Conservation (phyloP, 2,113 vertebrate genomes). For the Labeo catla region DNA sequence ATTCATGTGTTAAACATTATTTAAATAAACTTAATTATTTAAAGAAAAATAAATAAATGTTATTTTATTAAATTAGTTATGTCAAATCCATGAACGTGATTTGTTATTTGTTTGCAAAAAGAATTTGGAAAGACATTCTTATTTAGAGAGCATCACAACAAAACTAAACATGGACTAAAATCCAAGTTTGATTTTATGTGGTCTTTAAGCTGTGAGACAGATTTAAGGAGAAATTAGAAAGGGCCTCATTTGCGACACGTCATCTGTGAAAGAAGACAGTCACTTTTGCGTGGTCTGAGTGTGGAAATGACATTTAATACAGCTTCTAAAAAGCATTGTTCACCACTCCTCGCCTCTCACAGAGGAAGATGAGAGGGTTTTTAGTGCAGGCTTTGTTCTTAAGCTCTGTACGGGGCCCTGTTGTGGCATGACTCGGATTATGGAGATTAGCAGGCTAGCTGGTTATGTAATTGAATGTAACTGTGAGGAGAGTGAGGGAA, state of each 20-base stretch:
- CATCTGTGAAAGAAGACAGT: background rate
- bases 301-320: conserved; percentile 12
- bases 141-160: background rate
- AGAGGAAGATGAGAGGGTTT: conserved; percentile 31
- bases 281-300: background rate
- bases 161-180: background rate
- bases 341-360: background rate
- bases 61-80: background rate
- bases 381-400: conserved; percentile 43
- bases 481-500: conserved; percentile 2
- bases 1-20: background rate
- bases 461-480: conserved; percentile 61
- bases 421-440: conserved; percentile 57
- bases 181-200: background rate
- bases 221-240: background rate
- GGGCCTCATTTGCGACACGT: background rate
- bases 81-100: background rate
- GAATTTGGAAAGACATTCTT: background rate
- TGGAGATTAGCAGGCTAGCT: conserved; percentile 58
- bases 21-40: background rate
- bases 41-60: background rate
- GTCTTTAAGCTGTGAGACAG: background rate
- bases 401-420: conserved; percentile 35
- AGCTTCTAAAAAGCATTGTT: background rate
- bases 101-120: background rate